A percentile compares a stretch with the other conserved stretches of the same genome.
phyloP scores from a whole-genome alignment of 2,113 vertebrate genomes.

The Naja naja region DNA sequence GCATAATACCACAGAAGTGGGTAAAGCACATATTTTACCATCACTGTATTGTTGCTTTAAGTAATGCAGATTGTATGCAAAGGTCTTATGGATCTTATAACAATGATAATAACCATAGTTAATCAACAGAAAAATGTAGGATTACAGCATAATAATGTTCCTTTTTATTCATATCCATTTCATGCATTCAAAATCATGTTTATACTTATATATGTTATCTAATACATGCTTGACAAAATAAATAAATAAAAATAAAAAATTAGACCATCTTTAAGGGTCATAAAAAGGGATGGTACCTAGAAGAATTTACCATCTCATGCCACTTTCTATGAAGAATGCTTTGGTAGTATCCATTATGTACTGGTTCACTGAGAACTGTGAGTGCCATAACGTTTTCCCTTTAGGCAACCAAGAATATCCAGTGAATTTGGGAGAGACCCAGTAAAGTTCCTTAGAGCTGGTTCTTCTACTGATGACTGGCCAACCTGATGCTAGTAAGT shows the following conservation, averaged over 20 bases:
- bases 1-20: not conserved
- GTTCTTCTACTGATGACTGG: not conserved
- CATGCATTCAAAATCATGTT: too few relatives aligned
- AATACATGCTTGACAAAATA: too few relatives aligned
- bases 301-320: not conserved
- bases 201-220: too few relatives aligned
- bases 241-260: not conserved
- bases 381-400: not conserved
- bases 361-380: not conserved
- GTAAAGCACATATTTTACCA: not conserved
- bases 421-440: not conserved
- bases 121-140: not conserved
- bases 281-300: not conserved
- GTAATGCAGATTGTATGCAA: not conserved
- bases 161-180: too few relatives aligned
- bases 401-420: not conserved
- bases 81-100: not conserved
- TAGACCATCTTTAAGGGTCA: not conserved
- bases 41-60: not conserved
- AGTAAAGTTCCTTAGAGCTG: not conserved
- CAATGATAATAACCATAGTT: not conserved
- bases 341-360: not conserved
- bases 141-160: not conserved
- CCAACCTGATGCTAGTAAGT: not conserved
- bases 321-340: not conserved